Percentiles rank a stretch among this genome's conserved stretches.
Conservation (phyloP, 1,140 invertebrate species). For the Temnothorax nylanderi region DNA sequence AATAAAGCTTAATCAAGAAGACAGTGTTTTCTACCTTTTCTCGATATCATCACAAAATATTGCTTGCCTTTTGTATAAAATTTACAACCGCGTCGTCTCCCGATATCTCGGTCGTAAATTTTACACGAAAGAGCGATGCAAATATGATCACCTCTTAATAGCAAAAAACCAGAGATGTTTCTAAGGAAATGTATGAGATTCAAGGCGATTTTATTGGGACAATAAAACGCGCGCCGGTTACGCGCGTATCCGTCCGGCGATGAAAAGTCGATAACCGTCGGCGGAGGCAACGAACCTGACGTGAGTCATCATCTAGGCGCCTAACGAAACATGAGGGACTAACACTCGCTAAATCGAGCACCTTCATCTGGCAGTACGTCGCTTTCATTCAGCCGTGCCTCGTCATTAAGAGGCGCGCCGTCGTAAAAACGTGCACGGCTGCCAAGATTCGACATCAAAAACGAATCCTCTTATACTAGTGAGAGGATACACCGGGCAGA, state of each 20-base stretch:
- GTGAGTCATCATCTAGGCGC: constrained; percentile 70
- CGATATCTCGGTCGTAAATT: constrained; percentile 4
- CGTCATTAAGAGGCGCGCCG: constrained; percentile 27
- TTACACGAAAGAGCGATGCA: neutral
- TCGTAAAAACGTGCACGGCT: constrained; percentile 26
- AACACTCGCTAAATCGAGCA: constrained; percentile 66
- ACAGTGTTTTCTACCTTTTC: neutral
- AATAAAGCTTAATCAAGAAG: neutral
- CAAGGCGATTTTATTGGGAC: constrained; percentile 36
- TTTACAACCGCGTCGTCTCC: neutral
- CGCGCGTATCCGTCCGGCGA: constrained; percentile 55
- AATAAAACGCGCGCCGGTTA: constrained; percentile 48
- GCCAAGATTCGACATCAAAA: constrained; percentile 17
- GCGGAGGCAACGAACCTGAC: constrained; percentile 73
- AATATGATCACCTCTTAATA: neutral
- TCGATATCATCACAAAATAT: neutral
- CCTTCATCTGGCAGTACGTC: constrained; percentile 44
- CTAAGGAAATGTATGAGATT: neutral
- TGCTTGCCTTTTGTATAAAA: no score
- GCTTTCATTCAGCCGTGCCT: constrained; percentile 19
- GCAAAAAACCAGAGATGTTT: neutral
- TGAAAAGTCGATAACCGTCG: constrained; percentile 75
- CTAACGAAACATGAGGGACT: constrained; percentile 58
- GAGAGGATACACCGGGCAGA: neutral
- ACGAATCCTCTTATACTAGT: neutral